These are phyloP conservation scores for Hippasteria phrygiana DNA, from an alignment of 53 echinoderm and acorn worm genomes.

Conservation along the genomic window DNA sequence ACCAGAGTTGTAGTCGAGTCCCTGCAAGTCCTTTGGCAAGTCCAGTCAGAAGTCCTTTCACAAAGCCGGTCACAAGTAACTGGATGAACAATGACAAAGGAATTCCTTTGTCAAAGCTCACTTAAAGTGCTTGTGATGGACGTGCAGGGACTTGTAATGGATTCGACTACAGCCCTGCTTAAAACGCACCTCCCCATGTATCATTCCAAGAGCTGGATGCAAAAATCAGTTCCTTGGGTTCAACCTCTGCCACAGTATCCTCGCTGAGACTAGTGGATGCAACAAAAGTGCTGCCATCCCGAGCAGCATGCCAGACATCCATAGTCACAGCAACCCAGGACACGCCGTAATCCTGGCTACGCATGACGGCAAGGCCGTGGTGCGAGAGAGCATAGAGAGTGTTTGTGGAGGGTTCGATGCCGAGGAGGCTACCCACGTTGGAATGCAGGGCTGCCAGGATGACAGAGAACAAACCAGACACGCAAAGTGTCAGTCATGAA, in stretches of 20 bases:
- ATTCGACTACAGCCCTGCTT: no score
- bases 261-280: conserved; percentile 29
- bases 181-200: conserved; percentile 68
- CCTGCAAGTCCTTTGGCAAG: no score
- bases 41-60: no score
- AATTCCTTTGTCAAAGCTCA: no score
- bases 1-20: no score
- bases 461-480: not conserved
- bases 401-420: conserved; percentile 43
- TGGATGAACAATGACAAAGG: no score
- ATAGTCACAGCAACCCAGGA: conserved; percentile 67
- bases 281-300: conserved; percentile 36
- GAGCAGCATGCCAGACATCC: conserved; percentile 60
- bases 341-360: conserved; percentile 66
- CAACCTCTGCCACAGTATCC: conserved; percentile 9
- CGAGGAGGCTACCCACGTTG: conserved; percentile 80
- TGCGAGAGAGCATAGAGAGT: conserved; percentile 77
- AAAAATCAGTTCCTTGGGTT: conserved; percentile 53
- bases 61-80: no score
- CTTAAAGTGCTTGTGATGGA: no score
- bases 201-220: conserved; percentile 45
- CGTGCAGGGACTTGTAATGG: no score
- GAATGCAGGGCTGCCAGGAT: conserved; percentile 66
- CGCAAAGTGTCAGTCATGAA: no score
- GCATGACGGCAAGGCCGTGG: conserved; percentile 73